phyloP scores from a whole-genome alignment of 64 coral and sea anemone species.

The Pocillopora damicornis region DNA sequence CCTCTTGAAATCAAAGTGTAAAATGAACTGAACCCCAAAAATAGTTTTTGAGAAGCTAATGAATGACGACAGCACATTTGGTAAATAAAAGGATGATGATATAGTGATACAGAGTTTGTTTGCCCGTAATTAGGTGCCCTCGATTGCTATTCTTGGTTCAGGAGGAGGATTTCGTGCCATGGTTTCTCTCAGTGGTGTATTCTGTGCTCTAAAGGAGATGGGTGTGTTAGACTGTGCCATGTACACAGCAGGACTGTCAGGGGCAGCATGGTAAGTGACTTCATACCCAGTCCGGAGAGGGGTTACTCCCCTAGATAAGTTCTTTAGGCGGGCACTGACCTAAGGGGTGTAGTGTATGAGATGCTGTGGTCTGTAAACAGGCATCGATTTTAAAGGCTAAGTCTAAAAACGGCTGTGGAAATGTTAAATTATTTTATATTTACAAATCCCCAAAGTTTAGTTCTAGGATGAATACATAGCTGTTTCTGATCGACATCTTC shows the following conservation, averaged over 20 bases:
- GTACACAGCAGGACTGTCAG: slow-evolving; percentile 49
- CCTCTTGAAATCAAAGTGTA: not conserved
- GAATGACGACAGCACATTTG: not conserved
- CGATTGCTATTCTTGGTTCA: slow-evolving; percentile 30
- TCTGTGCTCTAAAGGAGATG: slow-evolving; percentile 33
- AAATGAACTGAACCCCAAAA: not conserved
- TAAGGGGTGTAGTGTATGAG: too few species aligned
- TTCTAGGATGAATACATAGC: too few species aligned
- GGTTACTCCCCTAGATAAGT: not conserved
- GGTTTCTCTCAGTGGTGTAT: slow-evolving; percentile 28
- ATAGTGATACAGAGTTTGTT: not conserved
- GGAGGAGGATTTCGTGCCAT: slow-evolving; percentile 53
- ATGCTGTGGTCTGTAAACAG: too few species aligned
- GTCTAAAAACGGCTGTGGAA: too few species aligned
- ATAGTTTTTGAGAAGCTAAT: not conserved
- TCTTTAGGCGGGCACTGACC: too few species aligned
- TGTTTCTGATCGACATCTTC: too few species aligned
- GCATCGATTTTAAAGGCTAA: too few species aligned
- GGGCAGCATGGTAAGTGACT: slow-evolving; percentile 41
- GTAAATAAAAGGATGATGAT: not conserved
- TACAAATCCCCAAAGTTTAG: too few species aligned
- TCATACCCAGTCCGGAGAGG: too few species aligned
- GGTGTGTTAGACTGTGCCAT: slow-evolving; percentile 46
- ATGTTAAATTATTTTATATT: too few species aligned
- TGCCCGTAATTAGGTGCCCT: not conserved